phyloP scores from a whole-genome alignment of 2,797 vertebrate genomes.

The Parauchenoglanis punctatus region DNA sequence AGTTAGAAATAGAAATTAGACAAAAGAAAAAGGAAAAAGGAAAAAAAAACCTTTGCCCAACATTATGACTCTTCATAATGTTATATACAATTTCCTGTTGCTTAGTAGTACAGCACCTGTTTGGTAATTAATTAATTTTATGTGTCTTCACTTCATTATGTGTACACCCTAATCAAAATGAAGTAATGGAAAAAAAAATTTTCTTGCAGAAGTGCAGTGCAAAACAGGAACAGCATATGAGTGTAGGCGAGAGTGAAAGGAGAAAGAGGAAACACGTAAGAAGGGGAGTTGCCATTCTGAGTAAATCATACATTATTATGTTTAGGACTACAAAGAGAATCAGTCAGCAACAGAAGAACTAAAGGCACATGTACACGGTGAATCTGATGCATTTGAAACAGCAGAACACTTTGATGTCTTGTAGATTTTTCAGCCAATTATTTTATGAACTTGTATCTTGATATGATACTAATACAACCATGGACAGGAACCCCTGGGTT shows the following conservation, averaged over 20 bases:
- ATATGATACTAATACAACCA: conserved; percentile 48
- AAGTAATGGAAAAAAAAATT: neutral
- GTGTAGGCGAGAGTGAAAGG: conserved; percentile 30
- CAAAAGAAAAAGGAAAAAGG: no score
- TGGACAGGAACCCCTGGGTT: conserved; percentile 59
- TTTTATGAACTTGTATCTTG: neutral
- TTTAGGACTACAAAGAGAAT: neutral
- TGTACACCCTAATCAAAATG: neutral
- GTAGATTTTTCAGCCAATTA: neutral
- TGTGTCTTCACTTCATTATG: neutral
- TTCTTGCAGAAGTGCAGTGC: neutral
- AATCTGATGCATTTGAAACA: neutral
- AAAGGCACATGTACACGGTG: no score
- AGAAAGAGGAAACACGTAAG: conserved; percentile 44
- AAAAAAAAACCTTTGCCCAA: neutral
- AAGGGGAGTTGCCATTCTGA: neutral
- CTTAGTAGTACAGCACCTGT: neutral
- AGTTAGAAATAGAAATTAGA: neutral
- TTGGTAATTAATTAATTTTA: neutral
- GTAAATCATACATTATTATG: neutral
- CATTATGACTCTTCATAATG: neutral
- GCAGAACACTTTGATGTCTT: neutral
- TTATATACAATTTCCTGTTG: neutral
- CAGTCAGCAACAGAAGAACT: neutral
- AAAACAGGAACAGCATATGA: conserved; percentile 38